phyloP scores from a whole-genome alignment of 2,888 invertebrate species.

The Panzeria rudis region DNA sequence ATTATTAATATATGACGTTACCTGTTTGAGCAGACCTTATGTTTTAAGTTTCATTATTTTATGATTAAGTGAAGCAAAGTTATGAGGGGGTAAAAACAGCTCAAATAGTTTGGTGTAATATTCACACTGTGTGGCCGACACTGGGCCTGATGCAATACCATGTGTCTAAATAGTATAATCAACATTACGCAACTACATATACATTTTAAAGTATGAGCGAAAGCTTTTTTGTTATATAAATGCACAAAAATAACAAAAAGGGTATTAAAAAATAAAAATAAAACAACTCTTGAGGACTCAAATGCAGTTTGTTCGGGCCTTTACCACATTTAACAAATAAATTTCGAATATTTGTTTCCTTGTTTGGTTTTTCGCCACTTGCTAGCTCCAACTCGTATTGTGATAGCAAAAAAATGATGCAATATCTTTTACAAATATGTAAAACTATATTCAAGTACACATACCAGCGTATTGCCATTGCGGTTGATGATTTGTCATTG shows the following conservation, averaged over 20 bases:
- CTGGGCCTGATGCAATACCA: too few species aligned
- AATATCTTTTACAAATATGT: conserved; percentile 36
- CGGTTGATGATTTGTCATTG: conserved; percentile 33
- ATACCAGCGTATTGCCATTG: conserved; percentile 39
- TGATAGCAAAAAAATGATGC: not conserved
- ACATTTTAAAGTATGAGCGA: not conserved
- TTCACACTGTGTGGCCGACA: too few species aligned
- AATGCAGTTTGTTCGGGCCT: conserved; percentile 78
- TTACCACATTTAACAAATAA: conserved; percentile 79
- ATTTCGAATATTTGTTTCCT: conserved; percentile 74
- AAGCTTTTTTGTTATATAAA: not conserved
- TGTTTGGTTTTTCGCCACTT: conserved; percentile 73
- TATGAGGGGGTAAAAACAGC: too few species aligned
- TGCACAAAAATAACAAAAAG: not conserved
- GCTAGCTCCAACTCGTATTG: conserved; percentile 10
- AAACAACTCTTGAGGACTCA: conserved; percentile 14
- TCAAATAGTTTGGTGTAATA: too few species aligned
- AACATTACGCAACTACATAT: too few species aligned
- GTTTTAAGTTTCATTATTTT: too few species aligned
- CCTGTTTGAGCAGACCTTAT: too few species aligned
- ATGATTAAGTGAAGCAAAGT: too few species aligned
- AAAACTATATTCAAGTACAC: not conserved
- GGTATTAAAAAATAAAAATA: not conserved
- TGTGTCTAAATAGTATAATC: too few species aligned
- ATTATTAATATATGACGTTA: too few species aligned